These are phyloP conservation scores for Drosophila birchii DNA, from an alignment of 2,888 invertebrate species.

Conservation along the genomic window DNA sequence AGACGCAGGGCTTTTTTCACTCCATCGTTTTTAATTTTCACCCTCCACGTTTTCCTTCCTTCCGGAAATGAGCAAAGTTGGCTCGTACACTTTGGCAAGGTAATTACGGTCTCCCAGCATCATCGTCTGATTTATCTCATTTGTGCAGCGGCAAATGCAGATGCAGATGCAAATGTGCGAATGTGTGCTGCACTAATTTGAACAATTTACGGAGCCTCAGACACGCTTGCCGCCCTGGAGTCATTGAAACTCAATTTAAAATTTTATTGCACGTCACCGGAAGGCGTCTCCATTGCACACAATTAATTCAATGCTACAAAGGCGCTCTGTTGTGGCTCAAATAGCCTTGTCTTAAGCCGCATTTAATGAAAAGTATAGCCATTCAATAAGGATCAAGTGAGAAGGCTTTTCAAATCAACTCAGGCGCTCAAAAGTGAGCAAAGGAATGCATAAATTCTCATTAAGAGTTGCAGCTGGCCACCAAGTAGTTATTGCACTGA, in stretches of 20 bases:
- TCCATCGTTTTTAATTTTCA: conserved; percentile 62
- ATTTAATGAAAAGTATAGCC: conserved; percentile 28
- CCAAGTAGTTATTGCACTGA: not conserved
- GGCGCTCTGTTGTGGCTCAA: conserved; percentile 1
- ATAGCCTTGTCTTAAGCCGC: not conserved
- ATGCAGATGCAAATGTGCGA: conserved; percentile 23
- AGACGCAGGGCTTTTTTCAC: conserved; percentile 49
- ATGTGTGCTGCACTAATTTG: conserved; percentile 31
- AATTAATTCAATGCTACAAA: conserved; percentile 29
- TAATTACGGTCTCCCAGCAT: conserved; percentile 53
- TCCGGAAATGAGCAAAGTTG: conserved; percentile 54
- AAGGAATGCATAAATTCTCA: conserved; percentile 12
- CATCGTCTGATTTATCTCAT: conserved; percentile 40
- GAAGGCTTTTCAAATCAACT: conserved; percentile 26
- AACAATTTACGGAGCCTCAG: conserved; percentile 12
- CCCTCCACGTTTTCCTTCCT: conserved; percentile 43
- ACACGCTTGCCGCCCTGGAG: conserved; percentile 8
- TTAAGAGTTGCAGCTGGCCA: conserved; percentile 3
- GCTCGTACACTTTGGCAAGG: conserved; percentile 45
- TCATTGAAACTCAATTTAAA: conserved; percentile 36
- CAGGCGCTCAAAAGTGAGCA: conserved; percentile 7
- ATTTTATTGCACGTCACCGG: conserved; percentile 22
- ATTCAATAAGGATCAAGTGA: conserved; percentile 15
- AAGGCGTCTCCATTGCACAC: conserved; percentile 28
- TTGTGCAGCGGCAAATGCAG: conserved; percentile 23